These are phyloP conservation scores for Helogale parvula DNA, from an alignment of 2,113 vertebrate genomes.

Conservation along the genomic window DNA sequence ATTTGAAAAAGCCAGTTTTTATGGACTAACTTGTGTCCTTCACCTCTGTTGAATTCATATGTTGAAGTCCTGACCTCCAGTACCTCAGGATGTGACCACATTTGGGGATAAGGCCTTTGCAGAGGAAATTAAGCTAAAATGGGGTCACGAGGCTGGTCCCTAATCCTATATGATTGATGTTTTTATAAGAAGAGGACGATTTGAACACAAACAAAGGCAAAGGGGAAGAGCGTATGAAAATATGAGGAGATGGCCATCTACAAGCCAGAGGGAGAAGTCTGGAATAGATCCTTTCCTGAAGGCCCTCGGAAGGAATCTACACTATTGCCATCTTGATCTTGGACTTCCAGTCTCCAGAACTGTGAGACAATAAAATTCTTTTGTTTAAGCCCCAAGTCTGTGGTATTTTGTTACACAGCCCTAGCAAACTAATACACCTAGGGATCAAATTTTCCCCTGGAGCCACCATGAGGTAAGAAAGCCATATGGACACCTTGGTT, in stretches of 20 bases:
- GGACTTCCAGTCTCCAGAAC: background rate
- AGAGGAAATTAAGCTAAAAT: background rate
- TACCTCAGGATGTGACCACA: background rate
- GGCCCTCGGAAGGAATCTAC: background rate
- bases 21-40: background rate
- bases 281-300: background rate
- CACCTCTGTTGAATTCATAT: background rate
- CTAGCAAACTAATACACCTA: too few species aligned
- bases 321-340: background rate
- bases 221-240: background rate
- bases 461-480: background rate
- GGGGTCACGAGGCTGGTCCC: background rate
- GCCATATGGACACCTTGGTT: background rate
- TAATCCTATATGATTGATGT: background rate
- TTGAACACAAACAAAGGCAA: background rate
- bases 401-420: background rate
- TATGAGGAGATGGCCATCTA: background rate
- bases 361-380: background rate
- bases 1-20: background rate
- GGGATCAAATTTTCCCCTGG: background rate
- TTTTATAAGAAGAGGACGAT: background rate
- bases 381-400: background rate
- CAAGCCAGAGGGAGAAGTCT: background rate
- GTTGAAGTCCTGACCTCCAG: background rate
- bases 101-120: background rate